Percentiles rank a stretch among this genome's conserved stretches.
Conservation (phyloP, 2,888 invertebrate genomes). For the Leptarthrus brevirostris region DNA sequence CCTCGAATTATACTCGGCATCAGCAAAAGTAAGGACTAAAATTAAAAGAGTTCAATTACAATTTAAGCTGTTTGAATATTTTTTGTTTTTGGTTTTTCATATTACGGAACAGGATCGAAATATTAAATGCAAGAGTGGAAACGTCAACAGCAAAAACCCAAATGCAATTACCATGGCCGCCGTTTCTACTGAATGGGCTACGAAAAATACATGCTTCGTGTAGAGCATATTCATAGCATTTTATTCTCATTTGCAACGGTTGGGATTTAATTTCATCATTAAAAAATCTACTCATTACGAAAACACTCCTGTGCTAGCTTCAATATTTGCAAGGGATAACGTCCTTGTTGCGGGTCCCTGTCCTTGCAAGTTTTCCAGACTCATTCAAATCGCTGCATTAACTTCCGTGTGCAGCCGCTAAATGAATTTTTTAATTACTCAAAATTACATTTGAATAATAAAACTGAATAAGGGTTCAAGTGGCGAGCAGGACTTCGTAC, state of each 20-base stretch:
- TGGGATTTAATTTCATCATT: slow-evolving; percentile 29
- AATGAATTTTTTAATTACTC: slow-evolving; percentile 35
- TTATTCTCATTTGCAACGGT: background rate
- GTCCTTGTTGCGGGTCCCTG: background rate
- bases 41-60: slow-evolving; percentile 22
- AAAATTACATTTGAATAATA: slow-evolving; percentile 13
- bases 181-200: background rate
- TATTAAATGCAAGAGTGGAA: slow-evolving; percentile 3
- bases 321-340: background rate
- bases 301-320: background rate
- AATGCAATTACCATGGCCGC: slow-evolving; percentile 24
- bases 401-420: background rate
- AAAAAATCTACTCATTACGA: slow-evolving; percentile 38
- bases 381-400: slow-evolving; percentile 1
- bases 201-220: background rate
- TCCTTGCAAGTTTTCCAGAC: background rate
- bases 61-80: slow-evolving; percentile 28
- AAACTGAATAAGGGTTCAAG: background rate
- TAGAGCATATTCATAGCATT: background rate
- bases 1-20: background rate
- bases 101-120: background rate
- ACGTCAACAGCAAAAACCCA: background rate
- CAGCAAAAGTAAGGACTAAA: background rate
- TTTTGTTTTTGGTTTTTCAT: no score
- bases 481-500: background rate